phyloP scores from a whole-genome alignment of 1,140 invertebrate species.

The Metopolophium dirhodum region DNA sequence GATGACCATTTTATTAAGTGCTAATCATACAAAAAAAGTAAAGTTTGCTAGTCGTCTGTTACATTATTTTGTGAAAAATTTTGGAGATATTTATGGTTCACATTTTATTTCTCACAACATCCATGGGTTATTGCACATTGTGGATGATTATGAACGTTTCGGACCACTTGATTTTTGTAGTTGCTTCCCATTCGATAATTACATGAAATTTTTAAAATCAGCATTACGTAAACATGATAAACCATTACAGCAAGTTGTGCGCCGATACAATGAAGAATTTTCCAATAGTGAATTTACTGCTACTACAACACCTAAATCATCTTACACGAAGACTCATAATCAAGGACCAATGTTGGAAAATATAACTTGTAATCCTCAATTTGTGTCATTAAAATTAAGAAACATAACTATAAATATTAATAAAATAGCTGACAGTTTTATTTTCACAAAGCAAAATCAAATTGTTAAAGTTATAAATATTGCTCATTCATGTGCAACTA shows the following conservation, averaged over 20 bases:
- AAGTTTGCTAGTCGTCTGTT: not conserved
- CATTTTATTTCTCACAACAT: not conserved
- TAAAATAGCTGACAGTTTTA: not conserved
- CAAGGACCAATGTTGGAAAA: not conserved
- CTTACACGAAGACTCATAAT: not conserved
- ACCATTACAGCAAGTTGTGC: not conserved
- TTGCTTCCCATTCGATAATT: not conserved
- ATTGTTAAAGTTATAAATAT: not conserved
- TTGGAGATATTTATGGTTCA: not conserved
- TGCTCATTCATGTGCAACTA: not conserved
- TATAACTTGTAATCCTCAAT: conserved; percentile 3
- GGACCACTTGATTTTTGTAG: not conserved
- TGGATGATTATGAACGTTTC: too few relatives aligned
- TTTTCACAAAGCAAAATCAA: not conserved
- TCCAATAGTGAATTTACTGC: not conserved
- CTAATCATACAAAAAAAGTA: not conserved
- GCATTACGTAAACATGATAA: not conserved
- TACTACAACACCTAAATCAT: not conserved
- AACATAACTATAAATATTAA: not conserved
- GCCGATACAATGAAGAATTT: not conserved
- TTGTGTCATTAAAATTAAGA: not conserved
- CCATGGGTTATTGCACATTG: not conserved
- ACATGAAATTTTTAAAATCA: not conserved
- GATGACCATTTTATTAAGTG: conserved; percentile 2
- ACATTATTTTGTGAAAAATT: not conserved